Evolutionary conservation across 2,113 vertebrate species (phyloP), one percentile per base, ranked within the genome.

Genomic region (Ceuthmochares aereus): DNA sequence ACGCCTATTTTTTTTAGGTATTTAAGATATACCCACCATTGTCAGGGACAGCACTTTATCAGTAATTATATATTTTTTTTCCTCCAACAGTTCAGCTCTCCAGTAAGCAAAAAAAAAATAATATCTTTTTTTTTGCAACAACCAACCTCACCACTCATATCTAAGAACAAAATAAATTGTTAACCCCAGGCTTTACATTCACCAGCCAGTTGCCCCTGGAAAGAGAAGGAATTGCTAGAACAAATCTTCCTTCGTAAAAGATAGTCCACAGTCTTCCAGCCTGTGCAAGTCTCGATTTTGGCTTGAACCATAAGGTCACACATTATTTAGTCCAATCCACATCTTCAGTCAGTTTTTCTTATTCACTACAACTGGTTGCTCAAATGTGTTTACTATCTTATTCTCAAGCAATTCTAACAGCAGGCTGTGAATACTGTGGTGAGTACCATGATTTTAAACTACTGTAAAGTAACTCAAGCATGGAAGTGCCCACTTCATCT

Each of bases 101-200:
- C 27, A 37, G 20, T 13, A 80, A 34, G 0, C 7, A 70, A 75
- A 70, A 32, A 29, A 73, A 30, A 25, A 62, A 19, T n/a, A 14
- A 52, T 14, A 49, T 25, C 22, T 4, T 36, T 0, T 55, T 22
- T 66, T 81, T 87, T 78, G 10, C 13, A 66, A 27, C 10, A 76
- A 5, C 2, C 0, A 0, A 12, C 25, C 14, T 56, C 36, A 36
- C 11, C 2, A 0, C 5, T 11, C 4, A 0, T 87, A 84, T 32
- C 25, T 11, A 87, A 78, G 14, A 69, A 37, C 20, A 4, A 89
- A 84, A 64, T 40, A 54, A 21, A 42, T 66, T 66, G 89, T 82
- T 79, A 30, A 87, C 60, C 20, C 21, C 23, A 69, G 17, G 17
- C 4, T 60, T 76, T 66, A 87, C 30, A 70, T 51, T 91, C 29